phyloP scores from a whole-genome alignment of 2,797 vertebrate species.

The Pseudopleuronectes americanus region DNA sequence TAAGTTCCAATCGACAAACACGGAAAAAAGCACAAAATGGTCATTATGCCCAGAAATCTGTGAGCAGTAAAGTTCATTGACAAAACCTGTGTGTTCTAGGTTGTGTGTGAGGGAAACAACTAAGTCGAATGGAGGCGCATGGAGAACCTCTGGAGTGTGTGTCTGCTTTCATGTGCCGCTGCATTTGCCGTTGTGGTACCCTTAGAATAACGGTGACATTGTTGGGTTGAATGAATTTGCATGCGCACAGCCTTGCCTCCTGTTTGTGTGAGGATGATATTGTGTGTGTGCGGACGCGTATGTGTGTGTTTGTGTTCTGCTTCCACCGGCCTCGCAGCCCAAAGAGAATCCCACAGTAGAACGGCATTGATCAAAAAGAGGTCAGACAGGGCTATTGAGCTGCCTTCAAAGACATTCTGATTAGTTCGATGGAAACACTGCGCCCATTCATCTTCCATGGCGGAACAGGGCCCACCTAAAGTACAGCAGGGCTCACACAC shows the following conservation, averaged over 20 bases:
- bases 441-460: slow-evolving; percentile 73
- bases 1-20: slow-evolving; percentile 38
- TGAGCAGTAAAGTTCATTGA: slow-evolving; percentile 33
- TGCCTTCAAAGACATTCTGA: slow-evolving; percentile 77
- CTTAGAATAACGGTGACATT: slow-evolving; percentile 32
- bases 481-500: slow-evolving; percentile 30
- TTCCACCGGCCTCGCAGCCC: slow-evolving; percentile 39
- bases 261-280: slow-evolving; percentile 24
- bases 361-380: slow-evolving; percentile 76
- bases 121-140: slow-evolving; percentile 24
- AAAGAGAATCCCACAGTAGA: slow-evolving; percentile 71
- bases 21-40: slow-evolving; percentile 35
- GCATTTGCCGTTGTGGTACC: slow-evolving; percentile 27
- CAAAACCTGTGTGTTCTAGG: slow-evolving; percentile 7
- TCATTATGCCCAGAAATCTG: slow-evolving; percentile 38
- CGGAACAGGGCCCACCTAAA: slow-evolving; percentile 60
- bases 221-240: slow-evolving; percentile 37
- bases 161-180: slow-evolving; percentile 29
- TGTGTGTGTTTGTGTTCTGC: slow-evolving; percentile 21
- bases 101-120: slow-evolving; percentile 14
- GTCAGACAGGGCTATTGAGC: slow-evolving; percentile 78
- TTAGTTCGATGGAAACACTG: slow-evolving; percentile 75
- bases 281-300: slow-evolving; percentile 14
- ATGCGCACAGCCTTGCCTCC: slow-evolving; percentile 2
- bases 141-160: slow-evolving; percentile 13